Evolutionary conservation across 2,888 invertebrate genomes (phyloP), one percentile per base, ranked within the genome.

Genomic region (Chaetogeoica ovagalla): DNA sequence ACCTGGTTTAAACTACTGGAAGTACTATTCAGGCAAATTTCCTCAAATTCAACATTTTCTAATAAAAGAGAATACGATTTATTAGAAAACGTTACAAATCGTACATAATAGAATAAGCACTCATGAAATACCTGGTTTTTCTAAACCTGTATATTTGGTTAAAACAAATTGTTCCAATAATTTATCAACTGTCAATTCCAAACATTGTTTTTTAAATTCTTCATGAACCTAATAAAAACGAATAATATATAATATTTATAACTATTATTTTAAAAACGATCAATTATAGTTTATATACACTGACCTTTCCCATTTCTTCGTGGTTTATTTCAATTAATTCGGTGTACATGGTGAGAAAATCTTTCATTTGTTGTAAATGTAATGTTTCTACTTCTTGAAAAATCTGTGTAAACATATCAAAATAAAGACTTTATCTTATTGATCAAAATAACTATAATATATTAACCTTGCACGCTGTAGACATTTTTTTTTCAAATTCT

Each of bases 401-500:
- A 86, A 94, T 93, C 90, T 91, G 83, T 60, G 30, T 84, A 75
- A 82, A 82, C 82, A 83, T 19, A 72, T 39, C 8, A 13, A 19
- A 65, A 72, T 81, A 37, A 39, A 62, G 39, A 65, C 3, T 48
- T 3, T 13, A 48, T 48, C 2, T 5, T 43, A 6, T 13, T 13
- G 13, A 48, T 70, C 2, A 57, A 13, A 55, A n/a, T n/a, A 15
- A 37, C n/a, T n/a, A 17, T 21, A 37, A 21, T 30, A 52, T 39
- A n/a, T 70, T 85, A 87, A 92, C 92, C 88, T 93, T 93, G 87
- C 95, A 96, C 62, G 96, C 94, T 83, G 92, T 90, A 9, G 93
- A 93, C 97, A 98, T 98, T 88, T 96, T 96, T 85, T 92, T 92
- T 87, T 98, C 97, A 88, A 98, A 99, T 85, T 97, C 96, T 84